Conservation (phyloP, 2,113 vertebrate species). For the Mixornis gularis region DNA sequence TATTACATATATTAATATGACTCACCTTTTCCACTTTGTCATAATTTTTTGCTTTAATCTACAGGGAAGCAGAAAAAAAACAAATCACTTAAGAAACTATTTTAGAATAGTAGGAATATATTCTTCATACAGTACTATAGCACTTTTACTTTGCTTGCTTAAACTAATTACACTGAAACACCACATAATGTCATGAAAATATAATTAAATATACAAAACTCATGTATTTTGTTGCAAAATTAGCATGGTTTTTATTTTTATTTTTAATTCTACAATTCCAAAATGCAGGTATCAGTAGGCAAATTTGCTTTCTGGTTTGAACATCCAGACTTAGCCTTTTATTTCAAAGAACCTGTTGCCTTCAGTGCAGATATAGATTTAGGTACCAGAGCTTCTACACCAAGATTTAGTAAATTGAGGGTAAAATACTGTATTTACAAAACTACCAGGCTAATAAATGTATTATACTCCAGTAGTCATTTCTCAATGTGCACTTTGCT, state of each 20-base stretch:
- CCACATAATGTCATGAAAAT: background rate
- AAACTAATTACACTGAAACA: background rate
- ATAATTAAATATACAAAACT: background rate
- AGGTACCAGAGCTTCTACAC: background rate
- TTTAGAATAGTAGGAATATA: conserved; percentile 35
- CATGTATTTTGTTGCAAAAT: background rate
- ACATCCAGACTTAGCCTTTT: background rate
- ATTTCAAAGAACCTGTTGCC: background rate
- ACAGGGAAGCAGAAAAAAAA: conserved; percentile 81
- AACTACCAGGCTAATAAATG: background rate
- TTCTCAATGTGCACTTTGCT: background rate
- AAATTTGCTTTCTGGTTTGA: background rate
- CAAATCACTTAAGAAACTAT: conserved; percentile 60
- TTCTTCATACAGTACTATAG: conserved; percentile 15
- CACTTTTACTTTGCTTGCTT: background rate
- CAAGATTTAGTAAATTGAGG: background rate
- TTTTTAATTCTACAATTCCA: background rate
- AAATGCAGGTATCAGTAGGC: background rate
- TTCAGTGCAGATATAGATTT: background rate
- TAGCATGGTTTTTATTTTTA: background rate
- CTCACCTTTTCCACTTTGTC: conserved; percentile 99
- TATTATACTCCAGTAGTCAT: background rate
- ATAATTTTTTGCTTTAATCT: conserved; percentile 99
- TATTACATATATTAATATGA: conserved; percentile 27
- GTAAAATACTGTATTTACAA: background rate